Evolutionary conservation across 2,797 vertebrate species (phyloP), one percentile per base, ranked within the genome.

Genomic region (Sandelia bainsii): DNA sequence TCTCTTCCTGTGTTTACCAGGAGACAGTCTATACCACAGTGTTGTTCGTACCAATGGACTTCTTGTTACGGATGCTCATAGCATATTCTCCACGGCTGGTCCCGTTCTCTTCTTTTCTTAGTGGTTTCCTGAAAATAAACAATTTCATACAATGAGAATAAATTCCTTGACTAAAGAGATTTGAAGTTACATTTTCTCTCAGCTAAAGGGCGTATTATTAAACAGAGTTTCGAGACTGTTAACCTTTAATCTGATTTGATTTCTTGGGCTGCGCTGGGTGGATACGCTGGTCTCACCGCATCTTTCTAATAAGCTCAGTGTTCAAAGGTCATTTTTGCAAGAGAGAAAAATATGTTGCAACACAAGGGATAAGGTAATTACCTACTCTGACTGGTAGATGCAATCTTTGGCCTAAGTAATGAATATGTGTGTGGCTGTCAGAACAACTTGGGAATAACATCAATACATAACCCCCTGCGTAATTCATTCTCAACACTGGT

Each of bases 41-140:
- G 84, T 94, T 96, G 93, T 96, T 97, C 25, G 92, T 92, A 34
- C 94, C 96, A 87, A 94, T 90, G 88, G 93, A 93, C 94, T 95
- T 98, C 94, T 88, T 96, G 94, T 95, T 96, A 25, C 96, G 95
- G 84, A 96, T 94, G 89, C 96, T 98, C 96, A 98, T 97, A 95
- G 96, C 96, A 80, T 98, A 98, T 89, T 98, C 97, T 63, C 96
- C 95, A 14, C 89, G 93, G 75, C 94, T 95, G 11, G 96, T 96
- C 82, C 97, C 97, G 0, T 99, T 99, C 90, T 98, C 97, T 61
- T 98, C 97, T 88, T 98, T 98, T 60, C 96, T 95, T 88, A 97
- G 93, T 70, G 97, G 97, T 98, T 98, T 99, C 96, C 98, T 99
- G 94, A 1, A 23, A 79, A 87, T 10, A 90, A 83, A 83, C 80